Evolutionary conservation across 2,797 vertebrate species (phyloP), one percentile per base, ranked within the genome.

Genomic region (Lepus townsendii): DNA sequence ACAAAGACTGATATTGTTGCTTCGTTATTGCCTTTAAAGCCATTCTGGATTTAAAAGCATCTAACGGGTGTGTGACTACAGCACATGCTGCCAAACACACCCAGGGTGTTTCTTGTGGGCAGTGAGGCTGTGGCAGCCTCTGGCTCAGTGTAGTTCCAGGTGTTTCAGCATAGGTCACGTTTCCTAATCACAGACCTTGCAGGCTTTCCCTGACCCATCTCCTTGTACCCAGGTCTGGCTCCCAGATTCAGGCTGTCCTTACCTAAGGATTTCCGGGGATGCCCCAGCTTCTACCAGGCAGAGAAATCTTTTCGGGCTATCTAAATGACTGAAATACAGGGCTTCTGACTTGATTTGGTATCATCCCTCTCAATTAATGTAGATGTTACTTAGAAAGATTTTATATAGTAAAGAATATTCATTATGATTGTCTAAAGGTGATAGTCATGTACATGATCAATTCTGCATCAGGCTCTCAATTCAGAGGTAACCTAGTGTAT

Each of bases 321-420:
- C 24, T 63, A 63, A 87, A 63, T 78, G 27, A 86, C 16, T 69
- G 14, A 88, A 87, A 42, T 77, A 79, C 72, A 92, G n/a, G 66
- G 16, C 1, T 20, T 62, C 17, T 35, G 3, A 87, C 57, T 75
- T 90, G 27, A 62, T 50, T 68, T 68, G 57, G 3, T 7, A 27
- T 80, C 68, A 62, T 8, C 0, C 17, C 83, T 90, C 82, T 72
- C 47, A 73, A 60, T 87, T 90, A 83, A 85, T 89, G 57, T 80
- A 85, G 24, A 65, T 84, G 65, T 35, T 91, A 69, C 69, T 87
- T 85, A 50, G 13, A 89, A 77, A 60, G 32, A 90, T 57, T 80
- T 57, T 38, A 82, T 65, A 50, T 65, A 50, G 3, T 82, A 16
- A 90, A 4, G 24, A 71, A 75, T 86, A 57, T 42, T 82, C 42